Base-by-base conservation (phyloP, 53 echinoderm and acorn worm species). In the Holothuria scabra region DNA sequence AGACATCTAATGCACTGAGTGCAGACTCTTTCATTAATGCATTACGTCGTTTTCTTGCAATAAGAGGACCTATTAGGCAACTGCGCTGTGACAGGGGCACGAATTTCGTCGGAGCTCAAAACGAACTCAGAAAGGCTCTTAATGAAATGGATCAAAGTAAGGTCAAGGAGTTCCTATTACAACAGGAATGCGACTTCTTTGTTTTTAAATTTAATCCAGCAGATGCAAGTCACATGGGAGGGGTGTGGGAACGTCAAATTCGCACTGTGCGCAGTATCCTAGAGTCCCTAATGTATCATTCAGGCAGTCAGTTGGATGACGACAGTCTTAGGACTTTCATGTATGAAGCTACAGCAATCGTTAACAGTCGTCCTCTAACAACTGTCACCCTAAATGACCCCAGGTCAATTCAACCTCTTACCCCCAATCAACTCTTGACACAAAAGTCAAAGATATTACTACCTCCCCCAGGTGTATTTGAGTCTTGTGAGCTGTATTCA, bases 11-110 rank as follows among this genome's bases (percentile, higher is more conserved):
- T 44, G 84, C 91, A 1, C 30, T 94, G 21, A 82, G 29, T 16
- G 89, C 91, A 26, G 89, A 94, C 57, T 65, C 87, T 21, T 91
- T 94, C 83, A 69, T 95, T 0, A 91, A 92, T 88, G 92, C 83
- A 9, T 62, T 92, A 4, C 83, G 92, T 11, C 83, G 95, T 1
- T 90, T 95, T 68, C 29, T n/a, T n/a, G n/a, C n/a, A n/a, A n/a
- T n/a, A n/a, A n/a, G n/a, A n/a, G n/a, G n/a, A n/a, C n/a, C n/a
- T n/a, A n/a, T n/a, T n/a, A n/a, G n/a, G n/a, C n/a, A n/a, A n/a
- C n/a, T n/a, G n/a, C n/a, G n/a, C n/a, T n/a, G n/a, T n/a, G n/a
- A n/a, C n/a, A n/a, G n/a, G n/a, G n/a, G n/a, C n/a, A n/a, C n/a
- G n/a, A n/a, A n/a, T n/a, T n/a, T n/a, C n/a, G n/a, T n/a, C n/a